phyloP scores from a whole-genome alignment of 1,140 invertebrate genomes.

The Hermetia illucens region DNA sequence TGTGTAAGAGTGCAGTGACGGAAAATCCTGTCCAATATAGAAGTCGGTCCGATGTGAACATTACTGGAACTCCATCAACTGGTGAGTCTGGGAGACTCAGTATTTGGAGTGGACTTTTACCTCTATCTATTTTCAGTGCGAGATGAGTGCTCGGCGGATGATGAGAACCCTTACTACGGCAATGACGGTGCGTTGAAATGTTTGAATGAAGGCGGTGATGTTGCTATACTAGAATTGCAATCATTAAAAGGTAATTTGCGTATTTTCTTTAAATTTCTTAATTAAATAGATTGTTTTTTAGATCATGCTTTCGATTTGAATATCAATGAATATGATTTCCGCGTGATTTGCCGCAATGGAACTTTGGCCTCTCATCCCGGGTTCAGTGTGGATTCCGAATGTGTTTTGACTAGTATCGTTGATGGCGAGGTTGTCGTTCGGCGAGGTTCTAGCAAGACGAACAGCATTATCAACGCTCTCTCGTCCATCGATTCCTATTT shows the following conservation, averaged over 20 bases:
- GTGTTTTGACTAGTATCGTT: slow-evolving; percentile 39
- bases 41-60: too few relatives aligned
- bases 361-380: slow-evolving; percentile 33
- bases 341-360: slow-evolving; percentile 42
- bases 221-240: slow-evolving; percentile 42
- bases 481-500: slow-evolving; percentile 38
- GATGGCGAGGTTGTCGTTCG: slow-evolving; percentile 39
- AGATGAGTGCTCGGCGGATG: slow-evolving; percentile 30
- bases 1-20: too few relatives aligned
- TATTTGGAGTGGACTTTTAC: too few relatives aligned
- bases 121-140: too few relatives aligned
- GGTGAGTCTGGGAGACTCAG: too few relatives aligned
- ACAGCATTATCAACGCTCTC: slow-evolving; percentile 19
- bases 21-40: too few relatives aligned
- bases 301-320: slow-evolving; percentile 18
- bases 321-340: slow-evolving; percentile 24
- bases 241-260: slow-evolving; percentile 34
- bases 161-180: slow-evolving; percentile 44
- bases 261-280: slow-evolving; percentile 7
- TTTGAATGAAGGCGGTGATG: slow-evolving; percentile 34
- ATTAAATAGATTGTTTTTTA: slow-evolving; percentile 9
- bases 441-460: slow-evolving; percentile 8
- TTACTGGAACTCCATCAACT: too few relatives aligned
- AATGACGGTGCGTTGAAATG: slow-evolving; percentile 45
- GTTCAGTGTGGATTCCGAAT: slow-evolving; percentile 36